Base-by-base conservation (phyloP, 2,113 vertebrate genomes). In the Indicator indicator region DNA sequence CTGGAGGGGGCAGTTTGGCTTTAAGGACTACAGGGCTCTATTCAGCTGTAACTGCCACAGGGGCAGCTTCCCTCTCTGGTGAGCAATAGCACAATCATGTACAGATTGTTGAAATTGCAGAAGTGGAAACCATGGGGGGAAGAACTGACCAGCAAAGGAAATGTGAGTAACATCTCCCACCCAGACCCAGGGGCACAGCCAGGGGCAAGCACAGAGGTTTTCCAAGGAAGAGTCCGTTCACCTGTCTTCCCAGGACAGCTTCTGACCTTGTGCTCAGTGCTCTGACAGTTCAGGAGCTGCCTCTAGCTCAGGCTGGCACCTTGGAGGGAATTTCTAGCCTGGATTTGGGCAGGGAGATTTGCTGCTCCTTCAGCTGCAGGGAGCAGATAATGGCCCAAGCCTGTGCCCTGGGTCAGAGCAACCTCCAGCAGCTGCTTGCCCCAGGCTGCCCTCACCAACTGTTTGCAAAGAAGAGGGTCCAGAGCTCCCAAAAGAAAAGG, bases 101-200 rank as follows among this genome's bases (percentile, higher is more conserved):
- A 38, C 54, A 42, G 76, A 72, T 70, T 56, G 86, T 26, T 72
- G 59, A 81, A 89, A 95, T 88, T 96, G 90, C 91, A 74, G 96
- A 97, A 96, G 76, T 94, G 44, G 83, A 91, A 97, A 74, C 42
- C 48, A 19, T 23, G 4, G 8, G 59, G 72, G 89, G 84, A 93
- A 76, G 65, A 90, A 86, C 55, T 80, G 76, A 79, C 11, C 10
- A 12, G 9, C 13, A 62, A 48, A 55, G 88, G 73, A 95, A 92
- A 84, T 21, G 32, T 36, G 36, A 16, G 46, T 38, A 52, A 27
- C 2, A 0, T 24, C n/a, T 56, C 71, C 0, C 0, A 44, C 11
- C 20, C 17, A 48, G 59, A 52, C 64, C 33, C 38, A 48, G 52
- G 33, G 15, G 4, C 23, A 30, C 40, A 63, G 55, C 54, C 6